Conservation (phyloP, 1,140 invertebrate genomes). For the Eupristina koningsbergeri region DNA sequence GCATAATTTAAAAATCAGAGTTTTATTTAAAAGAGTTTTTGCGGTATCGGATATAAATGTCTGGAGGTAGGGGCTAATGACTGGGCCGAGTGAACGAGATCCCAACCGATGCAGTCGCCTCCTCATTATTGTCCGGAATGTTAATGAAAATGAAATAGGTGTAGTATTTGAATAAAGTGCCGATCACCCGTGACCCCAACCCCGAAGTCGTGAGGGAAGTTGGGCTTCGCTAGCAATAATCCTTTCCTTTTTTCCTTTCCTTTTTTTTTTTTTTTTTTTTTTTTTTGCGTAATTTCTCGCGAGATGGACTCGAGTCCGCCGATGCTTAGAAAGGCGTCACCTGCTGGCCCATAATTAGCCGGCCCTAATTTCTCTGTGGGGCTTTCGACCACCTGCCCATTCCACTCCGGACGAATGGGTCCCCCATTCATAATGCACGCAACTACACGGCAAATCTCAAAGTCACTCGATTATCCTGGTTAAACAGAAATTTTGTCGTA, state of each 20-base stretch:
- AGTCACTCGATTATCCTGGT: neutral
- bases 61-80: no score
- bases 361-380: conserved; percentile 55
- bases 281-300: conserved; percentile 34
- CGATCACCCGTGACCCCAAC: neutral
- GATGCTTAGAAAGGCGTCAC: conserved; percentile 57
- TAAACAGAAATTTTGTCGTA: no score
- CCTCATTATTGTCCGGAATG: no score
- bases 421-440: neutral
- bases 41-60: no score
- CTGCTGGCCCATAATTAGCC: conserved; percentile 63
- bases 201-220: conserved; percentile 41
- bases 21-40: no score
- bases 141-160: no score
- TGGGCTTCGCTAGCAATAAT: conserved; percentile 12
- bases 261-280: no score
- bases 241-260: no score
- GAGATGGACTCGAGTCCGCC: neutral
- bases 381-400: conserved; percentile 36
- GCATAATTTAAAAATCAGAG: no score
- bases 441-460: neutral
- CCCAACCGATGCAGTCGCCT: no score
- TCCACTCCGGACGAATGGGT: neutral
- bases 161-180: neutral
- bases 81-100: no score